Evolutionary conservation across 2,888 invertebrate genomes (phyloP), one percentile per base, ranked within the genome.

Genomic region (Sarcophaga carnaria): DNA sequence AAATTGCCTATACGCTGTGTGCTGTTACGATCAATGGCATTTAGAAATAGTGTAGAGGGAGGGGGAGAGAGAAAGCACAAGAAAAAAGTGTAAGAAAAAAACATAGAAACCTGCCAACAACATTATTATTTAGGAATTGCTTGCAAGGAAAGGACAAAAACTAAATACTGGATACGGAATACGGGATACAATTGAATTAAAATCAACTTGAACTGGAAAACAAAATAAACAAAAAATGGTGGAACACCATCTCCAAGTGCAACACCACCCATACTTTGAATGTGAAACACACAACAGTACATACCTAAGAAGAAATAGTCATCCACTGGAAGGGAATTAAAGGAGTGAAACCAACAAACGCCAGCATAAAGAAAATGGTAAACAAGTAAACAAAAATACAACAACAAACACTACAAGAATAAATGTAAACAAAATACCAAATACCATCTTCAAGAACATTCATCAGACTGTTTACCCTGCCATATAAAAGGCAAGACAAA

Each of bases 131-230:
- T 79, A 72, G 45, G 60, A 54, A 84, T 25, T 87, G 89, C 89
- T 90, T 37, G 8, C 37, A 88, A 88, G 86, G 78, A 88, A 88
- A 89, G 75, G 85, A 86, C 80, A 88, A 70, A 83, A 88, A 72
- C 45, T 60, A 59, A 3, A 54, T 54, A 37, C 37, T 37, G 37
- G 37, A 10, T 37, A 37, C 37, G 37, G 54, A 83, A 75, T 69
- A 83, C 69, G 11, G 54, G 79, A 72, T 80, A 74, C 79, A 85
- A 83, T 85, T 87, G 82, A 83, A 85, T 83, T 87, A 70, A 82
- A 85, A 80, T 85, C 27, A 67, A 79, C 84, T 81, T 47, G 59
- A 45, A 60, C 20, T 54, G 11, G 20, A 45, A 63, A 81, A 60
- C 25, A 66, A 60, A 59, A 45, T 2, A 37, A 37, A 37, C 0